Conservation (phyloP, 2,888 invertebrate species). For the Lasius platythorax region DNA sequence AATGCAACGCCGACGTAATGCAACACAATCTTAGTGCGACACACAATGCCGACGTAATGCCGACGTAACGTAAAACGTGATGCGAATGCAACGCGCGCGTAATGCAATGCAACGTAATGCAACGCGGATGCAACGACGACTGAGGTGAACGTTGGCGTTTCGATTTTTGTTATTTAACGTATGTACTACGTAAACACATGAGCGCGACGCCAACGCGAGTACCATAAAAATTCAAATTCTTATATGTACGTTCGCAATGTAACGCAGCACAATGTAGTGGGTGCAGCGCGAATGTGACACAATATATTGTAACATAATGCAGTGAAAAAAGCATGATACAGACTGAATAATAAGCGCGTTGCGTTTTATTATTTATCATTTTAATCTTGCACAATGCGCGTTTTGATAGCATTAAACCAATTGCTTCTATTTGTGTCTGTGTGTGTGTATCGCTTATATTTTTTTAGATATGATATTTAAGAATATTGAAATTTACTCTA, state of each 20-base stretch:
- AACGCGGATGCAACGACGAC: constrained; percentile 2
- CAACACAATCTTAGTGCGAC: background rate
- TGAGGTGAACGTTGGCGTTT: background rate
- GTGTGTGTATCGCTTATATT: background rate
- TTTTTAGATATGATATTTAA: background rate
- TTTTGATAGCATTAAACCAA: background rate
- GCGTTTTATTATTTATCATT: background rate
- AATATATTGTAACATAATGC: background rate
- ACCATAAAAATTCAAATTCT: background rate
- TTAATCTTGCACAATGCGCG: background rate
- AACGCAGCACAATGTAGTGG: background rate
- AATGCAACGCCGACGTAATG: background rate
- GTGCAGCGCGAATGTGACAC: background rate
- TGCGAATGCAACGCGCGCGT: constrained; percentile 32
- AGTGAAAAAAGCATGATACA: background rate
- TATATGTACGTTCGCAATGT: background rate
- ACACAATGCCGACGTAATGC: constrained; percentile 33
- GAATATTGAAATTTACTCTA: background rate
- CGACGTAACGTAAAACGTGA: constrained; percentile 44
- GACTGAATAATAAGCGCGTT: background rate
- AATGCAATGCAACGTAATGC: constrained; percentile 36
- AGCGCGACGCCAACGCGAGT: background rate
- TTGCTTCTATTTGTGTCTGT: background rate
- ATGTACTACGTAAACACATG: background rate
- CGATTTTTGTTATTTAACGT: constrained; percentile 32